A percentile compares a stretch with the other conserved stretches of the same genome.
phyloP scores from a whole-genome alignment of 2,888 invertebrate species.

The Napeogenes inachia region DNA sequence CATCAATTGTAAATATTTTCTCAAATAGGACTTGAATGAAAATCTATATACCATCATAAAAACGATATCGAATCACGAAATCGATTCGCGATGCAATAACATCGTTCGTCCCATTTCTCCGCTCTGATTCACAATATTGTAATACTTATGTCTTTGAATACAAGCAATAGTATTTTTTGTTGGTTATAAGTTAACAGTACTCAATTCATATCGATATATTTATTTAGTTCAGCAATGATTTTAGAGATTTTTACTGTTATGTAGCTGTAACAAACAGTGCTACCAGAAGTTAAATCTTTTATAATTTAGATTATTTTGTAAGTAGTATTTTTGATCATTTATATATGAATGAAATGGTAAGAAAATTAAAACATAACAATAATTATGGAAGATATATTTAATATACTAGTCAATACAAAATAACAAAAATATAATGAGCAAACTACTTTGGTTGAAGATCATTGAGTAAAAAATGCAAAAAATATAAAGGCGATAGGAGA shows the following conservation, averaged over 20 bases:
- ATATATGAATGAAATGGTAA: neutral
- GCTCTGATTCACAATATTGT: conserved; percentile 32
- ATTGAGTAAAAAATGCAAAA: conserved; percentile 42
- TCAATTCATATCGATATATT: too few species aligned
- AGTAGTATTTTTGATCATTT: too few species aligned
- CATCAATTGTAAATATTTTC: too few species aligned
- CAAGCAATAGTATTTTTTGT: neutral
- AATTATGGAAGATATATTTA: neutral
- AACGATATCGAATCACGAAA: conserved; percentile 15
- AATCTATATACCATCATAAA: neutral
- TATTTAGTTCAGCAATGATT: too few species aligned
- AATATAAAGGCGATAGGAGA: conserved; percentile 47
- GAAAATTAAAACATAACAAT: conserved; percentile 37
- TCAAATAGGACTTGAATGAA: neutral
- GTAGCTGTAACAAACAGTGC: too few species aligned
- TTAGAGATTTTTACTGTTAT: too few species aligned
- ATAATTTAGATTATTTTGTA: too few species aligned
- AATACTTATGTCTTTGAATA: neutral
- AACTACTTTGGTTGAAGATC: conserved; percentile 57
- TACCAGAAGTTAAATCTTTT: too few species aligned
- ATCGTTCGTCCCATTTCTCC: conserved; percentile 24
- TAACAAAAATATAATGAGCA: conserved; percentile 48
- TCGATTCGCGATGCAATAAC: conserved; percentile 27
- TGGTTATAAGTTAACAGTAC: too few species aligned
- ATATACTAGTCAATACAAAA: conserved; percentile 32